Evolutionary conservation across 92 coral and sea anemone species (phyloP), one percentile per base, ranked within the genome.

Genomic region (Zoanthus solanderi): DNA sequence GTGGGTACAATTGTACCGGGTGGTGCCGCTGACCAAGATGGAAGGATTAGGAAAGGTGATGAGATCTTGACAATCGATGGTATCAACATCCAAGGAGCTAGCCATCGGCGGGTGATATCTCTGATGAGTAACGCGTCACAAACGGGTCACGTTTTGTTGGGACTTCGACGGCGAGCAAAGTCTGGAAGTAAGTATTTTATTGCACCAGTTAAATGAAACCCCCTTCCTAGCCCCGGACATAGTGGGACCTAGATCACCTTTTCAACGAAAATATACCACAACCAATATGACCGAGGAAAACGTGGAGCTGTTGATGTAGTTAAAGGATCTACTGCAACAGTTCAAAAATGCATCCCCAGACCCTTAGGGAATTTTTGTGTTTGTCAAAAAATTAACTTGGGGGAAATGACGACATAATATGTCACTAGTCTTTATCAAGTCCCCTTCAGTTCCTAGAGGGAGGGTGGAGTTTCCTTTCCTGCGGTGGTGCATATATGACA

Each of bases 1-100:
- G 91, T 97, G 9, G 99, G 98, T 28, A 97, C 98, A 71, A 93
- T 97, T 46, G 98, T 97, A 14, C 91, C 97, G 31, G 96, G 96
- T 58, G 93, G 98, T 72, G 92, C 99, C 3, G 99, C 99, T 11
- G 98, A 95, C 76, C 47, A 89, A 32, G 94, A 94, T 34, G 98
- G 96, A 9, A 89, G 90, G 0, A 86, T 97, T 9, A 89, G 90
- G 72, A 90, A 95, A 31, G 98, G 97, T 14, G 99, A 97, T 52
- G 96, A 95, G 83, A 97, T 97, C 66, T 82, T 95, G n/a, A 68
- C 89, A 42, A 95, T 97, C 31, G 97, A 97, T 69, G 96, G 93
- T 77, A 90, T 89, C 17, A 95, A 85, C 67, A 98, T 97, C 29
- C 90, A 92, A 48, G 99, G 96, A 29, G 78, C 97, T 0, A 92